Percentiles rank a stretch among this genome's conserved stretches.
phyloP scores from a whole-genome alignment of 2,888 invertebrate species.

The Volucella inflata region DNA sequence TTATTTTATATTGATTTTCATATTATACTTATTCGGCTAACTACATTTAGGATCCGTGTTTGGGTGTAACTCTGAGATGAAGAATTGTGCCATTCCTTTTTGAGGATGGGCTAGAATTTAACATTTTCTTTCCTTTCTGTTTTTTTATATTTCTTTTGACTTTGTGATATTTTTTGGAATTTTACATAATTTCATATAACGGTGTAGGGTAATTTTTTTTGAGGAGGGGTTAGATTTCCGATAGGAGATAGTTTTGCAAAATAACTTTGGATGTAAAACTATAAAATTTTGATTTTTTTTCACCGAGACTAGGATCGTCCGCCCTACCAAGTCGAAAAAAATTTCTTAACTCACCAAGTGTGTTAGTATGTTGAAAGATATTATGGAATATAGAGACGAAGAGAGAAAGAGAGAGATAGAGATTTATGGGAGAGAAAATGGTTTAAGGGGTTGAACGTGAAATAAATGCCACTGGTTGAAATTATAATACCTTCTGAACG shows the following conservation, averaged over 20 bases:
- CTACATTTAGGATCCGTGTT: not conserved
- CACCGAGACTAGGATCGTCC: slow-evolving; percentile 66
- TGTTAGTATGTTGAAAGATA: slow-evolving; percentile 68
- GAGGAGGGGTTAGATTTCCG: slow-evolving; percentile 3
- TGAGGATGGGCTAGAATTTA: not conserved
- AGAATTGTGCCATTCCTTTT: slow-evolving; percentile 19
- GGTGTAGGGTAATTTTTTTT: not conserved
- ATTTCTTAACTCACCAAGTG: slow-evolving; percentile 65
- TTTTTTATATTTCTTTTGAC: too few species aligned
- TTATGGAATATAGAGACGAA: slow-evolving; percentile 42
- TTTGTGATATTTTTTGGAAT: slow-evolving; percentile 13
- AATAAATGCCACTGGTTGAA: too few species aligned
- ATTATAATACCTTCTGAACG: not conserved
- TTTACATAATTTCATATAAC: not conserved
- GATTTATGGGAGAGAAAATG: slow-evolving; percentile 41
- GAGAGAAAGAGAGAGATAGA: slow-evolving; percentile 62
- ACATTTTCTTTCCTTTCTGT: slow-evolving; percentile 13
- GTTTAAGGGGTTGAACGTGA: not conserved
- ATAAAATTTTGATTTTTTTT: slow-evolving; percentile 63
- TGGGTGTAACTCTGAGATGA: slow-evolving; percentile 24
- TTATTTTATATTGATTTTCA: not conserved
- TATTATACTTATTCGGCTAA: not conserved
- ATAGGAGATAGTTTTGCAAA: not conserved
- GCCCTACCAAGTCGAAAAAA: slow-evolving; percentile 66
- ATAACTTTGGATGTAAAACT: slow-evolving; percentile 40